Percentiles rank a stretch among this genome's conserved stretches.
Evolutionary conservation across 1,140 invertebrate species (phyloP).

Genomic region (Lasaia peninsularis): DNA sequence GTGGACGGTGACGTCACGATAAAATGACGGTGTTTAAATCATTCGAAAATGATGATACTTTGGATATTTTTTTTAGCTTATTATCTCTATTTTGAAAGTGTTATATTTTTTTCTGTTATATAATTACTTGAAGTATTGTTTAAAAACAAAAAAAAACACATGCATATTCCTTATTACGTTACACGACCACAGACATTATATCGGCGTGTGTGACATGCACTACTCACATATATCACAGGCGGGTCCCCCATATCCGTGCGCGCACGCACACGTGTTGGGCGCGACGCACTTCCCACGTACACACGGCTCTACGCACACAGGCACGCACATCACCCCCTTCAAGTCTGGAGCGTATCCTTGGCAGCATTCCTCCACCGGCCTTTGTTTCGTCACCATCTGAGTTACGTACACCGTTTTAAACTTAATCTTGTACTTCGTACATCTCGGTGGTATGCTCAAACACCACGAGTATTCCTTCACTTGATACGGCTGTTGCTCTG

Average conservation of each 20-base stretch:
- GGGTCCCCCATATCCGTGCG: conserved; percentile 91
- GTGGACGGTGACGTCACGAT: no score
- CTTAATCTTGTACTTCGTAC: conserved; percentile 90
- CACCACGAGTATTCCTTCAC: conserved; percentile 89
- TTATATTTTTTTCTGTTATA: no score
- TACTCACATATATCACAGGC: conserved; percentile 92
- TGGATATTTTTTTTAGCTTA: no score
- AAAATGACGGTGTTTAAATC: no score
- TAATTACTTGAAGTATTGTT: no score
- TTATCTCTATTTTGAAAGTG: no score
- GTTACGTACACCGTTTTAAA: conserved; percentile 85
- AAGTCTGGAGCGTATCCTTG: conserved; percentile 82
- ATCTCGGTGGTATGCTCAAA: conserved; percentile 88
- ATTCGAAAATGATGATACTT: no score
- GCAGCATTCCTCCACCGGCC: conserved; percentile 91
- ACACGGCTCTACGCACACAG: conserved; percentile 89
- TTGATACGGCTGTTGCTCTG: conserved; percentile 89
- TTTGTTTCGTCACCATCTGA: conserved; percentile 83
- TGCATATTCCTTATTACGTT: no score
- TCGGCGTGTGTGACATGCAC: neutral
- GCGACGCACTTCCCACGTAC: conserved; percentile 90
- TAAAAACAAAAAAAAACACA: no score
- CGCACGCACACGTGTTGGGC: conserved; percentile 92
- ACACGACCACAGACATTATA: no score
- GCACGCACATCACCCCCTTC: conserved; percentile 82